Conservation (phyloP, 2,888 invertebrate species). For the Cheilosia vulpina region DNA sequence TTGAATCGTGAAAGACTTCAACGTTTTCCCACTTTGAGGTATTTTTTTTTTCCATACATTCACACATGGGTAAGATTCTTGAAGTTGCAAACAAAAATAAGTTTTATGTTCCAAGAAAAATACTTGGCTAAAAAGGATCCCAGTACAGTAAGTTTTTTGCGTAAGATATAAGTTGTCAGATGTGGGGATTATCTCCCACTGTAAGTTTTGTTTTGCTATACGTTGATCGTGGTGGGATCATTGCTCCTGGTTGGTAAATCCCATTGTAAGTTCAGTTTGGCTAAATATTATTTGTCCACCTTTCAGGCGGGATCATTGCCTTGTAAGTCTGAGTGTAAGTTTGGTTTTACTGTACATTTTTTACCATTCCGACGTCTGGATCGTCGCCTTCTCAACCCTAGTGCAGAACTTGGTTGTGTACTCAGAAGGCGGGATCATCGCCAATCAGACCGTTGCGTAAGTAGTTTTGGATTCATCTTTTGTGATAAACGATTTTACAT, state of each 20-base stretch:
- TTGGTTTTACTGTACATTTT: background rate
- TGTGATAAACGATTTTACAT: slow-evolving; percentile 18
- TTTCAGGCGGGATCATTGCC: slow-evolving; percentile 5
- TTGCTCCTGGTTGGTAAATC: background rate
- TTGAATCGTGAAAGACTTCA: background rate
- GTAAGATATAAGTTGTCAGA: background rate
- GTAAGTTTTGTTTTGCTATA: slow-evolving; percentile 1
- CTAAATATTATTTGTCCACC: slow-evolving; percentile 4
- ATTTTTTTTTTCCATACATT: background rate
- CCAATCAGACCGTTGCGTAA: slow-evolving; percentile 41
- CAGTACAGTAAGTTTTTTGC: slow-evolving; percentile 43
- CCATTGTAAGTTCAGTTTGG: slow-evolving; percentile 3
- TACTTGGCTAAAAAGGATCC: slow-evolving; percentile 31
- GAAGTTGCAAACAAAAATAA: background rate
- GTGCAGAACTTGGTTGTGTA: background rate
- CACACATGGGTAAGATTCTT: slow-evolving; percentile 9
- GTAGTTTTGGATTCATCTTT: slow-evolving; percentile 51
- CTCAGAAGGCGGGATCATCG: slow-evolving; percentile 30
- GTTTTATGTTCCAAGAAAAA: background rate
- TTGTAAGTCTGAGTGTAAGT: slow-evolving; percentile 1
- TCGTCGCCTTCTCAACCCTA: background rate
- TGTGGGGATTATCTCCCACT: background rate
- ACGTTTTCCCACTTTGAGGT: background rate
- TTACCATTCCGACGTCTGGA: background rate
- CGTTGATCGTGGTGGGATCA: slow-evolving; percentile 1